Evolutionary conservation across 2,888 invertebrate species (phyloP).

Genomic region (Poecilobothrus nobilitatus): DNA sequence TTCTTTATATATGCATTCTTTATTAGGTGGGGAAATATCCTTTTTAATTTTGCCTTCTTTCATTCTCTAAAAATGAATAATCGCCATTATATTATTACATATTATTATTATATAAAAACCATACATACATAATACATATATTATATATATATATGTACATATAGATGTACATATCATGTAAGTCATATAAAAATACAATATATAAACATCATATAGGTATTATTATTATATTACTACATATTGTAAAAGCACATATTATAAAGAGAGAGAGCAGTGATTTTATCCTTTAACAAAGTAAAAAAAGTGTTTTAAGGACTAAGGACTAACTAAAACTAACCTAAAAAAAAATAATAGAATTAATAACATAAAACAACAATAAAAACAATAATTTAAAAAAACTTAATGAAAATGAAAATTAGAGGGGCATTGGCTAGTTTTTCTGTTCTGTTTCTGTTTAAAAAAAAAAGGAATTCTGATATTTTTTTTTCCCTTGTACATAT

Average conservation of each 20-base stretch:
- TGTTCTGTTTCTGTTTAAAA: not conserved
- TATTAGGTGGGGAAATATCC: no score
- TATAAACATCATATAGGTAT: not conserved
- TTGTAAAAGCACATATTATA: no score
- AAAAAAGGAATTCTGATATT: not conserved
- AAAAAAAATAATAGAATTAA: not conserved
- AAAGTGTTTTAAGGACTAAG: not conserved
- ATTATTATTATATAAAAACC: no score
- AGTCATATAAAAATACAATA: no score
- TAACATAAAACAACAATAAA: not conserved
- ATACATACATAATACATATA: no score
- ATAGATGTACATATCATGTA: not conserved
- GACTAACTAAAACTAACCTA: slow-evolving; percentile 6
- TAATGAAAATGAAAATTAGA: slow-evolving; percentile 1
- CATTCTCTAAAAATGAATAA: not conserved
- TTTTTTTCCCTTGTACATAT: not conserved
- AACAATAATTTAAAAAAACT: not conserved
- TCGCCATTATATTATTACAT: not conserved
- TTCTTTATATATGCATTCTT: no score
- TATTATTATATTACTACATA: not conserved
- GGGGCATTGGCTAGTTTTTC: not conserved
- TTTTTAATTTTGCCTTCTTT: not conserved
- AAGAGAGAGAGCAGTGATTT: no score
- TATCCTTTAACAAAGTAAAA: not conserved
- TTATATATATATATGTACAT: no score